Conservation (phyloP, 2,888 invertebrate species). For the Crioceris asparagi region DNA sequence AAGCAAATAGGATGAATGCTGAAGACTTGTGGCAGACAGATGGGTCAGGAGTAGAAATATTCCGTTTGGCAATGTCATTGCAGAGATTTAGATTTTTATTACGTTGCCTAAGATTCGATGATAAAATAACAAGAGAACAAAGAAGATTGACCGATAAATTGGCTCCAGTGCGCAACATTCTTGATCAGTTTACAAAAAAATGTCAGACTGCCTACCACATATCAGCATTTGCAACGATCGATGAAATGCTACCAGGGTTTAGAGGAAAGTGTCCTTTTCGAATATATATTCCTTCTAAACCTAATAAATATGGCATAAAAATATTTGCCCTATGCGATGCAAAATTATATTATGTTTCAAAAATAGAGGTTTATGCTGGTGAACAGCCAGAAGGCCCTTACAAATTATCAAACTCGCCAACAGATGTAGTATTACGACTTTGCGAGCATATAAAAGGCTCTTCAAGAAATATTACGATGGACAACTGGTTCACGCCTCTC, state of each 20-base stretch:
- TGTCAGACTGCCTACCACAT: conserved; percentile 1
- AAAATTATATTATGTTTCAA: conserved; percentile 1
- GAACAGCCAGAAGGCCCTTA: conserved; percentile 2
- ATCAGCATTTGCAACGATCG: conserved; percentile 6
- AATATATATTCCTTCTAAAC: conserved; percentile 3
- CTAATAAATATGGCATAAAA: conserved; percentile 5
- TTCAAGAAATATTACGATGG: conserved; percentile 3
- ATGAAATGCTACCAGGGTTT: conserved; percentile 4
- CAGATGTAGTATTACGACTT: neutral
- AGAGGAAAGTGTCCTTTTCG: conserved; percentile 2
- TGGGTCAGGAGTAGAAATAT: conserved; percentile 12
- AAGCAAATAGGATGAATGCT: conserved; percentile 8
- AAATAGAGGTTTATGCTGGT: conserved; percentile 3
- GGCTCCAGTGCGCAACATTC: neutral
- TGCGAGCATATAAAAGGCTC: conserved; percentile 1
- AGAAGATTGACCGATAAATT: neutral
- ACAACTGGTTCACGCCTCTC: conserved; percentile 1
- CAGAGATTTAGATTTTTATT: conserved; percentile 6
- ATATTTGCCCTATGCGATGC: conserved; percentile 2
- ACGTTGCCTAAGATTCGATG: conserved; percentile 3
- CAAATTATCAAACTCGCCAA: conserved; percentile 1
- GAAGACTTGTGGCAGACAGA: conserved; percentile 10
- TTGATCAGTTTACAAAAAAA: conserved; percentile 2
- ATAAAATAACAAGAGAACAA: conserved; percentile 1
- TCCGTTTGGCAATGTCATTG: conserved; percentile 7